Evolutionary conservation across 1,140 invertebrate genomes (phyloP).

Genomic region (Eupeodes corollae): DNA sequence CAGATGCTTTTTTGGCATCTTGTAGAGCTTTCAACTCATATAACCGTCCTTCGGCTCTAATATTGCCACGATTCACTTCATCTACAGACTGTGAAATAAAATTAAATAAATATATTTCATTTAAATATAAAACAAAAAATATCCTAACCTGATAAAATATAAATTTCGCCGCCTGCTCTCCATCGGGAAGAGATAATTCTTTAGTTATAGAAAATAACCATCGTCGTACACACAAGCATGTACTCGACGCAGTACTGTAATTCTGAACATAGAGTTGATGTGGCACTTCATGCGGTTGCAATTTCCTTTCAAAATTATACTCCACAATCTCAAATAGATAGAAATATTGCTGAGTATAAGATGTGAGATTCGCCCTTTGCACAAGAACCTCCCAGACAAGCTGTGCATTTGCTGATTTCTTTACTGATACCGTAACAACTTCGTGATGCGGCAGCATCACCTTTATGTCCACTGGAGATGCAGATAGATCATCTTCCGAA

Average conservation of each 20-base stretch:
- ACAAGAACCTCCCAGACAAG: slow-evolving; percentile 86
- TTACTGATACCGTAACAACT: slow-evolving; percentile 84
- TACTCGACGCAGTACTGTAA: slow-evolving; percentile 95
- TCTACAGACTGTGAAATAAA: slow-evolving; percentile 66
- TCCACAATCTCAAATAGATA: slow-evolving; percentile 97
- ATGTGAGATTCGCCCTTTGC: slow-evolving; percentile 70
- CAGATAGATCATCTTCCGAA: slow-evolving; percentile 73
- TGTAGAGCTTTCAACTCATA: slow-evolving; percentile 93
- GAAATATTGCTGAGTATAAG: slow-evolving; percentile 79
- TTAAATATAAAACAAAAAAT: neutral
- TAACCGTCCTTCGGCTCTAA: slow-evolving; percentile 75
- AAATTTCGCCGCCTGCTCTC: slow-evolving; percentile 54
- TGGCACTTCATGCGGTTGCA: slow-evolving; percentile 87
- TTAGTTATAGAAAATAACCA: slow-evolving; percentile 81
- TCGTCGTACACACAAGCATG: slow-evolving; percentile 84
- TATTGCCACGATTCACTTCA: slow-evolving; percentile 87
- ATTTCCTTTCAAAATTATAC: slow-evolving; percentile 91
- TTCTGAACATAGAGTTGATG: slow-evolving; percentile 98
- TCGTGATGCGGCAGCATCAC: slow-evolving; percentile 72
- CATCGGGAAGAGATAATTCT: slow-evolving; percentile 58
- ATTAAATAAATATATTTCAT: neutral
- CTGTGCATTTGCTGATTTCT: slow-evolving; percentile 79
- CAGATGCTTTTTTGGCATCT: slow-evolving; percentile 72
- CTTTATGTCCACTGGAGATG: slow-evolving; percentile 86
- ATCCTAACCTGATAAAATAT: slow-evolving; percentile 60